Percentiles rank a stretch among this genome's conserved stretches.
These are phyloP conservation scores for Calidris pugnax DNA, from an alignment of 2,113 vertebrate genomes.

Conservation along the genomic window DNA sequence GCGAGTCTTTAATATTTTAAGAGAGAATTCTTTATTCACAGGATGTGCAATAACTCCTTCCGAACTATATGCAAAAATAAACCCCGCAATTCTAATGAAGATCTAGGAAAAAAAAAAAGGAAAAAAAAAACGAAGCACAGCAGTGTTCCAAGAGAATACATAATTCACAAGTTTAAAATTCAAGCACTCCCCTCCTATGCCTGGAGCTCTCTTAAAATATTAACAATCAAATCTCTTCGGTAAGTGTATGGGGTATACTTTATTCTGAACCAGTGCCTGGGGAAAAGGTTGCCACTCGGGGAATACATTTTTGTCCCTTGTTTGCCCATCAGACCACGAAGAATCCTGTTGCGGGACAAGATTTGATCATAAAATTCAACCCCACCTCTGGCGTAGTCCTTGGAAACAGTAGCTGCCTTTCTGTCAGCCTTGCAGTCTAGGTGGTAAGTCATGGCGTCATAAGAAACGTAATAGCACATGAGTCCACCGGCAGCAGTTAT, in stretches of 20 bases:
- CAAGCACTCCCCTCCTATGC: neutral
- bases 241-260: slow-evolving; percentile 88
- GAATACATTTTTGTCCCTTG: slow-evolving; percentile 83
- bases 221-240: slow-evolving; percentile 81
- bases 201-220: slow-evolving; percentile 72
- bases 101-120: neutral
- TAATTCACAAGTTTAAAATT: slow-evolving; percentile 63
- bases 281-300: slow-evolving; percentile 87
- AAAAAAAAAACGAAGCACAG: neutral
- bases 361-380: slow-evolving; percentile 94
- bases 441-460: slow-evolving; percentile 79
- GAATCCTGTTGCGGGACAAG: slow-evolving; percentile 81
- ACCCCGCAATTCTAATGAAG: neutral
- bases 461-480: slow-evolving; percentile 77
- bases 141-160: slow-evolving; percentile 31
- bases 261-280: slow-evolving; percentile 81
- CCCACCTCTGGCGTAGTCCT: slow-evolving; percentile 83
- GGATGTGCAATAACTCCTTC: neutral
- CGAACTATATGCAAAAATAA: slow-evolving; percentile 8
- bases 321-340: slow-evolving; percentile 85
- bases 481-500: slow-evolving; percentile 72
- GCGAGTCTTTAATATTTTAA: slow-evolving; percentile 46
- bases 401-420: slow-evolving; percentile 79
- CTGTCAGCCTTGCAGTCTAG: slow-evolving; percentile 84
- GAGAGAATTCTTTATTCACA: slow-evolving; percentile 41